Base-by-base conservation (phyloP, 2,888 invertebrate species). In the Macrosoma leucophasiata region DNA sequence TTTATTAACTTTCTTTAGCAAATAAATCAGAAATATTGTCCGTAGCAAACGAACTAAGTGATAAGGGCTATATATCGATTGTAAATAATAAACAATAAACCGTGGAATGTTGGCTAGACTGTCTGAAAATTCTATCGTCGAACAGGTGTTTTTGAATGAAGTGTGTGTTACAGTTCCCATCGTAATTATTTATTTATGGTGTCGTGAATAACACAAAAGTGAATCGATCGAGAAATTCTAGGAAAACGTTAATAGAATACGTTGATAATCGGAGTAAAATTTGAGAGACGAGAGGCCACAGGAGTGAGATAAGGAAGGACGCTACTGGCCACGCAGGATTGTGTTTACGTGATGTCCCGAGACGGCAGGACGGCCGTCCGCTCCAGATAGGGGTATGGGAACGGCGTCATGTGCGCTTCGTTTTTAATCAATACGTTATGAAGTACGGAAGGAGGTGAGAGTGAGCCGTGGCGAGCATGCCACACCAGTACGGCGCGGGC, bases 61-160 rank as follows among this genome's bases (percentile, higher is more conserved):
- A 41, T 34, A 44, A 36, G 18, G 28, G 29, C 32, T 21, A 10
- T 31, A 39, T 35, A 35, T 33, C 27, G 22, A 41, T 48, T 52
- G 51, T 48, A 51, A 55, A 49, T 48, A 54, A 37, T 42, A 50
- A 58, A 52, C 46, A 53, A 35, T 28, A 42, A 41, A 42, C 34
- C 34, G 46, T 45, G 41, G 34, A 50, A 56, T 46, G 85, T 86
- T 86, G 86, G 85, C 72, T 63, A 58, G 67, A 82, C 86, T 84
- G 84, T 88, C 87, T 88, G 90, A 90, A 91, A 90, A 89, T 87
- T 86, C 78, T 77, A 76, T 52, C 55, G 84, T 84, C 78, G 88
- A 91, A 91, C 91, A 91, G 91, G 91, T 91, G 91, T 91, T 90
- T 88, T 88, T 86, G 87, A 89, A 88, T 86, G 88, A 87, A 87